Base-by-base conservation (phyloP, 2,797 vertebrate species). In the Falco biarmicus region DNA sequence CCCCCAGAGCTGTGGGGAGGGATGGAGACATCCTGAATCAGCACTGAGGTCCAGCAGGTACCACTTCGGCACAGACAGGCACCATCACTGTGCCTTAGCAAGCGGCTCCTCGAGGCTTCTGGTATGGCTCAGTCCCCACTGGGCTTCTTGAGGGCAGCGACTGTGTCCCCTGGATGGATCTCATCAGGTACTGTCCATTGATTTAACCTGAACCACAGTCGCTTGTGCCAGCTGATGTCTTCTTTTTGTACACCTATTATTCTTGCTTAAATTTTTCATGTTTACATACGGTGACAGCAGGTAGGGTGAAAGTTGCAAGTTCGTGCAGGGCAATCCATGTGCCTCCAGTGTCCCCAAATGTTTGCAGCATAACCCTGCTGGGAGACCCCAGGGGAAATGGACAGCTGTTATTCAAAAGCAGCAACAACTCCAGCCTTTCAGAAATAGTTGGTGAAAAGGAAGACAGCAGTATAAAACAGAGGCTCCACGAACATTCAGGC, bases 371-470 rank as follows among this genome's bases (percentile, higher is more conserved):
- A 57, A 60, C 25, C 31, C 43, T 2, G 0, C 34, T 4, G 5
- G 69, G 25, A 63, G 13, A 74, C 32, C 22, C 39, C 15, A 22
- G 69, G 31, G 66, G 16, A 84, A 66, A 50, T 24, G 31, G 34
- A 47, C 70, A 2, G 0, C 18, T 90, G 34, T 61, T 61, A 41
- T 57, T 48, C 64, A 60, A 85, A 92, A 68, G 32, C 61, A 68
- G 43, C 51, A 81, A 29, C 54, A 91, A 14, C 37, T 82, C 39
- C 63, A 94, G 45, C 48, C 66, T 87, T 91, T 76, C 0, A 0
- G 59, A 94, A 95, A 60, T 51, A 84, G 60, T 24, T 70, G 34
- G 37, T 80, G 50, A 63, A 56, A 65, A 84, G 60, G 75, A 94
- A 90, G 85, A 61, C 50, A 91, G 69, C 43, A 37, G 37, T 88